phyloP scores from a whole-genome alignment of 2,797 vertebrate species.

The Fringilla coelebs region DNA sequence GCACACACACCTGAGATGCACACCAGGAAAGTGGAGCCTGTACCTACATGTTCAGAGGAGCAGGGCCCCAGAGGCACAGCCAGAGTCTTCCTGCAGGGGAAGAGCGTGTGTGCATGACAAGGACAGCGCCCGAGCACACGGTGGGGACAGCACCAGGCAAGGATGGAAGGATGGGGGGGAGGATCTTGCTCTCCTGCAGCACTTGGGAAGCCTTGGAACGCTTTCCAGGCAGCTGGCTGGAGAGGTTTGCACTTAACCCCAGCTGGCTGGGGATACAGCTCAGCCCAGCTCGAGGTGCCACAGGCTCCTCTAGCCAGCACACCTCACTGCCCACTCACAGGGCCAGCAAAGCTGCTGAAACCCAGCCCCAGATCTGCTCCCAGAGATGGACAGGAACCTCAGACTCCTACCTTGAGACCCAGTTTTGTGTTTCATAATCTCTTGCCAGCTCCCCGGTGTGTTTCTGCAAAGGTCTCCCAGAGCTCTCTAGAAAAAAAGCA shows the following conservation, averaged over 20 bases:
- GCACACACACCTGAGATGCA: not conserved
- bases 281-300: not conserved
- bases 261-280: not conserved
- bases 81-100: not conserved
- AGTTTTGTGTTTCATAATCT: not conserved
- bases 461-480: not conserved
- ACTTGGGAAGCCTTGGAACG: not conserved
- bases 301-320: not conserved
- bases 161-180: too few relatives aligned
- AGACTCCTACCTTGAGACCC: not conserved
- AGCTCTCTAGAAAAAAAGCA: not conserved
- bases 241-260: not conserved
- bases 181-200: not conserved
- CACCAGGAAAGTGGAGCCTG: slow-evolving; percentile 3
- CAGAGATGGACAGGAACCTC: not conserved
- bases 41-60: slow-evolving; percentile 10
- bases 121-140: not conserved
- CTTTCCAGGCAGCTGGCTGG: not conserved
- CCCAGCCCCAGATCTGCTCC: not conserved
- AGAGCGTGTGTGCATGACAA: rapidly evolving
- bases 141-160: not conserved
- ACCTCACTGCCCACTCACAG: not conserved
- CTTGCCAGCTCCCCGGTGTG: rapidly evolving
- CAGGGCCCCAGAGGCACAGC: slow-evolving; percentile 8
- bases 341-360: not conserved